Conservation (phyloP, 2,888 invertebrate genomes). For the Heteromyza rotundicornis region DNA sequence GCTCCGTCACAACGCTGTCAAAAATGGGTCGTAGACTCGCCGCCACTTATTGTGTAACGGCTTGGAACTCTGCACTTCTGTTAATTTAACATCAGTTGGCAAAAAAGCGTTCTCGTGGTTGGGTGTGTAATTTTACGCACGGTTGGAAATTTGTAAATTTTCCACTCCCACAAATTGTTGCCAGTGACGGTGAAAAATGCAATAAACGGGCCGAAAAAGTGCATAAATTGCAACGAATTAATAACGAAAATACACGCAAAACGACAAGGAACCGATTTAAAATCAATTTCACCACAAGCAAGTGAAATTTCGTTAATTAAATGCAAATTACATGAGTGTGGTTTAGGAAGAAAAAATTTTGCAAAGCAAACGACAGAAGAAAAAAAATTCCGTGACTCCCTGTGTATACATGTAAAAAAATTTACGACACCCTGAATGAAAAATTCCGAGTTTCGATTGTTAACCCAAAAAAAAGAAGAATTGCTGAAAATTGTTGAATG, state of each 20-base stretch:
- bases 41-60: too few relatives aligned
- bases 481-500: too few relatives aligned
- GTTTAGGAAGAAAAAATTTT: not conserved
- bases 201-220: not conserved
- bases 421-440: constrained; percentile 5
- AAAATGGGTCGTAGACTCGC: too few relatives aligned
- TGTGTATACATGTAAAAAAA: constrained; percentile 4
- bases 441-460: too few relatives aligned
- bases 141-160: not conserved
- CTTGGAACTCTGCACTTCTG: too few relatives aligned
- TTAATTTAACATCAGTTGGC: too few relatives aligned
- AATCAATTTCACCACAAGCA: not conserved
- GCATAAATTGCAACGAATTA: not conserved
- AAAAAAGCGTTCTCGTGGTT: not conserved
- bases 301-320: not conserved
- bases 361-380: too few relatives aligned
- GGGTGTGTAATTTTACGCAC: not conserved
- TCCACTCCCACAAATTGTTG: too few relatives aligned
- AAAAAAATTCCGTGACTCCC: not conserved
- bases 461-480: too few relatives aligned
- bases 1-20: too few relatives aligned
- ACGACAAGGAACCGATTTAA: not conserved
- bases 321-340: not conserved
- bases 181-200: not conserved
- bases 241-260: not conserved